Evolutionary conservation across 2,797 vertebrate species (phyloP).

Genomic region (Siniperca obscura): DNA sequence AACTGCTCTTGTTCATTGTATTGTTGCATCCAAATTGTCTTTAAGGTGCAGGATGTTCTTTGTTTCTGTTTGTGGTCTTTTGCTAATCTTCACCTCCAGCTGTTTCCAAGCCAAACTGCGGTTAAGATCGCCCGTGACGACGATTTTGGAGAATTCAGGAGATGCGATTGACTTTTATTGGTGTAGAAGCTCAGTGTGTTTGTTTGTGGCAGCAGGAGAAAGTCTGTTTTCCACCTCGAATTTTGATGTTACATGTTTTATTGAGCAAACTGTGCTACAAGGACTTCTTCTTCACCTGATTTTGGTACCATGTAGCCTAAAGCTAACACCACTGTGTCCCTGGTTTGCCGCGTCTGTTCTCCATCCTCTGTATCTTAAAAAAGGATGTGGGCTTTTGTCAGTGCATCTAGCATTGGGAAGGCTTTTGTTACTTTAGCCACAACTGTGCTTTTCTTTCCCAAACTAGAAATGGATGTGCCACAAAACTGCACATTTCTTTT

Average conservation of each 20-base stretch:
- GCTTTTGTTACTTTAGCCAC: conserved; percentile 39
- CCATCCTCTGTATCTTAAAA: conserved; percentile 50
- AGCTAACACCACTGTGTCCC: conserved; percentile 56
- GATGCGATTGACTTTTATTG: conserved; percentile 44
- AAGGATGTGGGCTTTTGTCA: conserved; percentile 51
- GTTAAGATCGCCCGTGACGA: not conserved
- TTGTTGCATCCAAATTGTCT: conserved; percentile 55
- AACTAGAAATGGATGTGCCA: conserved; percentile 53
- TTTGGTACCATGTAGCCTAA: conserved; percentile 65
- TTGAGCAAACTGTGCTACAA: conserved; percentile 34
- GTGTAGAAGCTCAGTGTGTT: conserved; percentile 41
- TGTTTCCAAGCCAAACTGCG: conserved; percentile 22
- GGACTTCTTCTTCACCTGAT: conserved; percentile 51
- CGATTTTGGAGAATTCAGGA: conserved; percentile 34
- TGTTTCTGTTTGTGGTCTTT: conserved; percentile 29
- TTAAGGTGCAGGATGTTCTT: conserved; percentile 39
- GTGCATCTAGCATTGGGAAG: conserved; percentile 46
- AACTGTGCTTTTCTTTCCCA: conserved; percentile 23
- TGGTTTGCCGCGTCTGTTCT: conserved; percentile 45
- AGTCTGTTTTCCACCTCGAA: conserved; percentile 27
- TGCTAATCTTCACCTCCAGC: conserved; percentile 36
- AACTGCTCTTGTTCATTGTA: conserved; percentile 31
- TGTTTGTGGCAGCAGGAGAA: conserved; percentile 31
- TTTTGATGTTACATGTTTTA: conserved; percentile 42
- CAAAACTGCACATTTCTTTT: conserved; percentile 62